A percentile compares a stretch with the other conserved stretches of the same genome.
phyloP scores from a whole-genome alignment of 2,888 invertebrate species.

The Caenorhabditis sp. region DNA sequence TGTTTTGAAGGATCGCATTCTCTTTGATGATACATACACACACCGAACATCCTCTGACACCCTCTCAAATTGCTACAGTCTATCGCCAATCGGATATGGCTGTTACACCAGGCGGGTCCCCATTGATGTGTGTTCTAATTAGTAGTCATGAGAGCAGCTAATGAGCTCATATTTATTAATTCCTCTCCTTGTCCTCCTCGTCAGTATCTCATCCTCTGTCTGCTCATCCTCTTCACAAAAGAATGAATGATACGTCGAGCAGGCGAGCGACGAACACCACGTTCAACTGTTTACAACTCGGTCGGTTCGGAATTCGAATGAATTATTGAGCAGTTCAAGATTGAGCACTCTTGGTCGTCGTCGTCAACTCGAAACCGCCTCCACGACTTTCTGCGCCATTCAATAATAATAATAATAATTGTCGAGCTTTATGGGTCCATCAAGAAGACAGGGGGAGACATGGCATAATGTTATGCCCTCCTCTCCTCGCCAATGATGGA shows the following conservation, averaged over 20 bases:
- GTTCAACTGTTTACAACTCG: constrained; percentile 35
- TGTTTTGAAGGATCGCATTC: constrained; percentile 4
- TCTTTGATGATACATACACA: constrained; percentile 23
- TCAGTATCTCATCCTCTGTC: constrained; percentile 16
- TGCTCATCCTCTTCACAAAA: constrained; percentile 7
- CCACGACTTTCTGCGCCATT: constrained; percentile 5
- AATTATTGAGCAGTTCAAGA: constrained; percentile 33
- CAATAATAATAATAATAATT: constrained; percentile 22
- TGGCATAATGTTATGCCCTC: constrained; percentile 15
- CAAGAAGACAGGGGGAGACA: constrained; percentile 14
- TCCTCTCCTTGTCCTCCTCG: constrained; percentile 12
- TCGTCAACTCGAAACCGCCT: constrained; percentile 6
- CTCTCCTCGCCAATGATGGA: constrained; percentile 14
- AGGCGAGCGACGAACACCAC: background rate
- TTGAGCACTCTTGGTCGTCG: constrained; percentile 23
- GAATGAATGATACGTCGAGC: constrained; percentile 6
- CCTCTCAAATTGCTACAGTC: constrained; percentile 10
- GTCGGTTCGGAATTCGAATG: constrained; percentile 5
- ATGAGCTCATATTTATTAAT: constrained; percentile 58
- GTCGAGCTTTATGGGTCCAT: constrained; percentile 22
- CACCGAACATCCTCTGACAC: constrained; percentile 1
- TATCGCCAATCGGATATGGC: constrained; percentile 15
- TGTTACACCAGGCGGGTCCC: constrained; percentile 32
- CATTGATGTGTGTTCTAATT: constrained; percentile 31
- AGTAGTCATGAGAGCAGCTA: constrained; percentile 59